phyloP scores from a whole-genome alignment of 35 echinoderm and acorn worm species.

The Heliocidaris erythrogramma region DNA sequence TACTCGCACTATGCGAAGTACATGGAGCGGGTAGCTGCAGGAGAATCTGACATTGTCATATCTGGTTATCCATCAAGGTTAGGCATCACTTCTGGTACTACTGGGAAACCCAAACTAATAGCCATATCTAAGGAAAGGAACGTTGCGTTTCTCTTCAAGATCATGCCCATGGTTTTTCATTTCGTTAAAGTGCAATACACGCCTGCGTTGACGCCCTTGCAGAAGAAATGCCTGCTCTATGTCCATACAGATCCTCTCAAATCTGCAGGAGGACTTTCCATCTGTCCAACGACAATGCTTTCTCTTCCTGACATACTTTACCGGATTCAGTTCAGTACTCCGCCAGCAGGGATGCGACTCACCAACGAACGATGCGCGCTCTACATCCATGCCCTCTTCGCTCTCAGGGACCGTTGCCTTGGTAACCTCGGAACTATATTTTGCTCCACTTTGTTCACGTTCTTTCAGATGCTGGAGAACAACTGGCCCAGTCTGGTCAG shows the following conservation, averaged over 20 bases:
- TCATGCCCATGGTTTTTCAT: slow-evolving; percentile 31
- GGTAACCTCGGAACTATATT: slow-evolving; percentile 29
- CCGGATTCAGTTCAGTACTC: slow-evolving; percentile 32
- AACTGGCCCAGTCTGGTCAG: slow-evolving; percentile 24
- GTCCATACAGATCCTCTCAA: background rate
- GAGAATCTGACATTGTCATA: background rate
- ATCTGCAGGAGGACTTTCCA: background rate
- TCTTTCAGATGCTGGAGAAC: background rate
- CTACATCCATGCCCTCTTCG: slow-evolving; percentile 37
- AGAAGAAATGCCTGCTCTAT: slow-evolving; percentile 41
- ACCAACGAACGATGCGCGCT: slow-evolving; percentile 31
- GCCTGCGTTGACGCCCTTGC: background rate
- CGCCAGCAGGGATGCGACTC: slow-evolving; percentile 40
- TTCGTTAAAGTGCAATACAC: background rate
- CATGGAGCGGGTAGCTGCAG: background rate
- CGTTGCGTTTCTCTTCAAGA: slow-evolving; percentile 41
- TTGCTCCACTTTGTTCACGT: slow-evolving; percentile 10
- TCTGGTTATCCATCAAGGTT: slow-evolving; percentile 10
- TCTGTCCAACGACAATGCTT: slow-evolving; percentile 5
- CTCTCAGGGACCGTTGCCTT: slow-evolving; percentile 26
- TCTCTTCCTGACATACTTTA: slow-evolving; percentile 29
- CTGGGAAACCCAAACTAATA: slow-evolving; percentile 6
- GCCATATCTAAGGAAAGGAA: slow-evolving; percentile 34
- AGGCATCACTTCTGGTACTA: slow-evolving; percentile 23
- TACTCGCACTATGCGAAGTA: slow-evolving; percentile 33